These are phyloP conservation scores for Lepus oiostolus DNA, from an alignment of 2,797 vertebrate genomes.

Conservation along the genomic window DNA sequence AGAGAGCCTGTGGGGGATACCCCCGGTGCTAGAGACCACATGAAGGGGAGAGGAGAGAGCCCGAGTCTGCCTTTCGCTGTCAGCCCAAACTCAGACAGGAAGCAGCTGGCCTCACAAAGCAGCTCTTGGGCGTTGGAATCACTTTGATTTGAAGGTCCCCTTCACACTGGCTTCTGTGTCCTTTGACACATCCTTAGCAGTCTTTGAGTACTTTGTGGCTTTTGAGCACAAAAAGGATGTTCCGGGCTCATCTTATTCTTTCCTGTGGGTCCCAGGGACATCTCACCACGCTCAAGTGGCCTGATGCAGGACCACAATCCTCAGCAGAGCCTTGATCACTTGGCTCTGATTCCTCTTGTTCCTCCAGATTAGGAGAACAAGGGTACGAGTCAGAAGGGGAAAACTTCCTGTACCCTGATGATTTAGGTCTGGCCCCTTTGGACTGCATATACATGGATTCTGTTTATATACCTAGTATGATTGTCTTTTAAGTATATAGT, in stretches of 20 bases:
- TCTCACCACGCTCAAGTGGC: neutral
- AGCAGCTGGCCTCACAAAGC: neutral
- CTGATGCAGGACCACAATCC: too few species aligned
- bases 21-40: neutral
- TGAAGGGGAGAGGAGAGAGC: neutral
- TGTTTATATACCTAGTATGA: neutral
- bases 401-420: neutral
- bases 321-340: neutral
- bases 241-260: neutral
- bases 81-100: conserved; percentile 5
- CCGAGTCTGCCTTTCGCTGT: neutral
- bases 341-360: neutral
- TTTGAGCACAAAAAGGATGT: neutral
- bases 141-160: neutral
- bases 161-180: neutral
- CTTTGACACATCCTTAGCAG: neutral
- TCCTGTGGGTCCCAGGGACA: neutral
- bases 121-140: neutral
- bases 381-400: neutral
- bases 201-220: neutral
- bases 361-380: neutral
- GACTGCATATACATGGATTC: neutral
- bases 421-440: neutral
- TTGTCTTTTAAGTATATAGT: neutral
- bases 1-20: neutral